Evolutionary conservation across 2,797 vertebrate species (phyloP).

Genomic region (Orestias chungarensis): DNA sequence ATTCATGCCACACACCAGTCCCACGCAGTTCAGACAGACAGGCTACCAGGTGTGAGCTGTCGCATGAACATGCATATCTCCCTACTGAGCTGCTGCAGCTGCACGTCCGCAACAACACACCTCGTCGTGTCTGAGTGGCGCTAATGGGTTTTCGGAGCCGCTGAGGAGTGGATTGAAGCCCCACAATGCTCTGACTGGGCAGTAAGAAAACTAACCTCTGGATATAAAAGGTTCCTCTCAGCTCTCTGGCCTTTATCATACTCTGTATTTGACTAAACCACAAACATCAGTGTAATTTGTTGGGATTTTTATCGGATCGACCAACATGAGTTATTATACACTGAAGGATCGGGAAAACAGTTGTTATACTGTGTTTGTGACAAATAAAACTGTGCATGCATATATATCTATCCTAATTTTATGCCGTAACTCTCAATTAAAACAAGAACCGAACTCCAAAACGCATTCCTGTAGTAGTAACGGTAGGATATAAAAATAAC

Average conservation of each 20-base stretch:
- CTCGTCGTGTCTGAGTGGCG: not conserved
- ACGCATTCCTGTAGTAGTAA: too few species aligned
- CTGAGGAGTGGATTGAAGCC: not conserved
- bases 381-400: too few species aligned
- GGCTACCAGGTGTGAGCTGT: not conserved
- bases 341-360: too few species aligned
- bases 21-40: not conserved
- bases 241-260: not conserved
- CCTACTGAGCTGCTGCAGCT: not conserved
- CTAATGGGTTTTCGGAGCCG: not conserved
- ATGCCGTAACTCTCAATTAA: too few species aligned
- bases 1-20: not conserved
- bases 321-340: too few species aligned
- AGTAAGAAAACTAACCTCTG: not conserved
- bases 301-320: too few species aligned
- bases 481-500: too few species aligned
- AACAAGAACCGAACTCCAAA: too few species aligned
- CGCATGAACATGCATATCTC: not conserved
- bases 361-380: too few species aligned
- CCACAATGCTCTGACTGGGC: not conserved
- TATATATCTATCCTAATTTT: too few species aligned
- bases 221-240: not conserved
- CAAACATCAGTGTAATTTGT: too few species aligned
- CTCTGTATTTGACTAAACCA: not conserved
- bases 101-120: not conserved